Evolutionary conservation across 2,888 invertebrate genomes (phyloP).

Genomic region (Yponomeuta malinellus): DNA sequence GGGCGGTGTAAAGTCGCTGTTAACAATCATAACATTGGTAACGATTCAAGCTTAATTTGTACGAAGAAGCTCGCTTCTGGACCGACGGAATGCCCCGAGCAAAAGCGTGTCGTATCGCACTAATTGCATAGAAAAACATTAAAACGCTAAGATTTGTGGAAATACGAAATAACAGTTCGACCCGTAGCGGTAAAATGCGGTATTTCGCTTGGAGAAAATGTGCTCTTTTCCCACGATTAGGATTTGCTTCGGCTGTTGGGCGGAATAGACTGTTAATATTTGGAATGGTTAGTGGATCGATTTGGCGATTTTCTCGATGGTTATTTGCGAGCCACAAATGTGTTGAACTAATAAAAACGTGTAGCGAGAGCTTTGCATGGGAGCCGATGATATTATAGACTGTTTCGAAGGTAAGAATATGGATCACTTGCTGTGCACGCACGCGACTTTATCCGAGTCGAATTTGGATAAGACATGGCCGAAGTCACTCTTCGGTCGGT

Average conservation of each 20-base stretch:
- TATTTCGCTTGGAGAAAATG: slow-evolving; percentile 36
- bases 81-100: slow-evolving; percentile 41
- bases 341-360: slow-evolving; percentile 4
- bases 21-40: not conserved
- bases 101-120: slow-evolving; percentile 56
- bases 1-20: not conserved
- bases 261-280: slow-evolving; percentile 20
- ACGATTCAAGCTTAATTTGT: not conserved
- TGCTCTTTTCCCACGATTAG: slow-evolving; percentile 49
- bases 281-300: slow-evolving; percentile 4
- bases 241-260: slow-evolving; percentile 40
- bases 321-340: not conserved
- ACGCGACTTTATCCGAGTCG: too few relatives aligned
- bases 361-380: slow-evolving; percentile 1
- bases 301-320: not conserved
- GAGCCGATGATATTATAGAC: not conserved
- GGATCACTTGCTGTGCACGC: too few relatives aligned
- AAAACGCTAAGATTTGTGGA: not conserved
- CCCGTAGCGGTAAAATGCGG: slow-evolving; percentile 40
- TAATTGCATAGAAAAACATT: slow-evolving; percentile 21
- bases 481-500: too few relatives aligned
- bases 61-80: slow-evolving; percentile 45
- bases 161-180: slow-evolving; percentile 22
- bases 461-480: too few relatives aligned
- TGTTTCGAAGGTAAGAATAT: not conserved